A percentile compares a stretch with the other conserved stretches of the same genome.
Conservation (phyloP, 2,113 vertebrate species). For the Xiphorhynchus elegans region DNA sequence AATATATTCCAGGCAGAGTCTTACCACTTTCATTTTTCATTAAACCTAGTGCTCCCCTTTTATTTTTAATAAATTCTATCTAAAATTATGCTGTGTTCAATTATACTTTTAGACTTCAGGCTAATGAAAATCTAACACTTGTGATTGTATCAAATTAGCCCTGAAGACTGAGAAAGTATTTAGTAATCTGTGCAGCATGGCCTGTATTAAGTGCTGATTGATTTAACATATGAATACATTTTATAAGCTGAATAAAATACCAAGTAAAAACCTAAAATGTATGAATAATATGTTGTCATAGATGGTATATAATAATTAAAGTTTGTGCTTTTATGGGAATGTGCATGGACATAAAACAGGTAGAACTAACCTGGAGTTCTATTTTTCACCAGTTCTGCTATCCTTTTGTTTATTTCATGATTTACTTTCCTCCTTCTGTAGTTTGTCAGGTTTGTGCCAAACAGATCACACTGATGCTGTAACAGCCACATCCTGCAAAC, state of each 20-base stretch:
- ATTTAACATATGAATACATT: not conserved
- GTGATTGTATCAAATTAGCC: slow-evolving; percentile 4
- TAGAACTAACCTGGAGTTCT: not conserved
- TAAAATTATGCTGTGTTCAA: not conserved
- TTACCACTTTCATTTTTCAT: not conserved
- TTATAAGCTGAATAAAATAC: not conserved
- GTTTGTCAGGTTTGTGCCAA: not conserved
- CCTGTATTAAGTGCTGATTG: not conserved
- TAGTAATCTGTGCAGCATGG: not conserved
- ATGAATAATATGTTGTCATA: not conserved
- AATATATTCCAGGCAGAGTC: not conserved
- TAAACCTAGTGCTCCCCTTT: not conserved
- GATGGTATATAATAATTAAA: not conserved
- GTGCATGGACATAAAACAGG: not conserved
- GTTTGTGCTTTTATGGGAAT: not conserved
- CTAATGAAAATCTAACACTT: slow-evolving; percentile 7
- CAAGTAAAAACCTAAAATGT: not conserved
- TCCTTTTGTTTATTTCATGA: not conserved
- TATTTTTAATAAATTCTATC: not conserved
- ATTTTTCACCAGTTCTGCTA: not conserved
- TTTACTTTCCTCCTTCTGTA: not conserved
- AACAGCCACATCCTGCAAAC: not conserved
- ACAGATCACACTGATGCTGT: not conserved
- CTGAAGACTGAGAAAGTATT: not conserved
- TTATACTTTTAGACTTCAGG: slow-evolving; percentile 15